phyloP scores from a whole-genome alignment of 1,140 invertebrate species.

The Arctopsyche grandis region DNA sequence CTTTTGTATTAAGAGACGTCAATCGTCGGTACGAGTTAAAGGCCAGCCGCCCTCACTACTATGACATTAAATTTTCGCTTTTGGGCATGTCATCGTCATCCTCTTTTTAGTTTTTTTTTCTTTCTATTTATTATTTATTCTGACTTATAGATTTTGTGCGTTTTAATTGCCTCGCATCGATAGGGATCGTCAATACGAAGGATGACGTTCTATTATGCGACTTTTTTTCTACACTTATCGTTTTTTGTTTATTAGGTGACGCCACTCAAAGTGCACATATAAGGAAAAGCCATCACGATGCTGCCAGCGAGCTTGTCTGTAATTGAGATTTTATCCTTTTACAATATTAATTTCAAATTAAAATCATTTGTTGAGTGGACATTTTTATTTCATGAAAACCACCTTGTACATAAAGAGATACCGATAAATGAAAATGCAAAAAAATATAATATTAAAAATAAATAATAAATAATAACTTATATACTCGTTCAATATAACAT shows the following conservation, averaged over 20 bases:
- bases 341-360: too few species aligned
- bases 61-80: slow-evolving; percentile 52
- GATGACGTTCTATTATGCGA: slow-evolving; percentile 46
- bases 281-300: not conserved
- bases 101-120: slow-evolving; percentile 37
- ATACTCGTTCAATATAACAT: too few species aligned
- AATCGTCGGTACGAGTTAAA: slow-evolving; percentile 44
- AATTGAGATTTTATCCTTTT: not conserved
- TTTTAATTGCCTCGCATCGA: slow-evolving; percentile 52
- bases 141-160: slow-evolving; percentile 41
- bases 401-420: too few species aligned
- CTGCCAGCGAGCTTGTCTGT: not conserved
- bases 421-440: too few species aligned
- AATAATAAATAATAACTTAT: too few species aligned
- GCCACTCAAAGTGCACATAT: slow-evolving; percentile 29
- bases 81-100: slow-evolving; percentile 48
- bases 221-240: slow-evolving; percentile 26
- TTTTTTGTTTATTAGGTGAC: slow-evolving; percentile 12
- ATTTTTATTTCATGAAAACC: too few species aligned
- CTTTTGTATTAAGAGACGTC: slow-evolving; percentile 51
- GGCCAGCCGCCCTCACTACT: slow-evolving; percentile 43
- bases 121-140: not conserved
- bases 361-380: too few species aligned
- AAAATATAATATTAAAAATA: too few species aligned
- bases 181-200: slow-evolving; percentile 47